Conservation (phyloP, 2,797 vertebrate genomes). For the Lateolabrax maculatus region DNA sequence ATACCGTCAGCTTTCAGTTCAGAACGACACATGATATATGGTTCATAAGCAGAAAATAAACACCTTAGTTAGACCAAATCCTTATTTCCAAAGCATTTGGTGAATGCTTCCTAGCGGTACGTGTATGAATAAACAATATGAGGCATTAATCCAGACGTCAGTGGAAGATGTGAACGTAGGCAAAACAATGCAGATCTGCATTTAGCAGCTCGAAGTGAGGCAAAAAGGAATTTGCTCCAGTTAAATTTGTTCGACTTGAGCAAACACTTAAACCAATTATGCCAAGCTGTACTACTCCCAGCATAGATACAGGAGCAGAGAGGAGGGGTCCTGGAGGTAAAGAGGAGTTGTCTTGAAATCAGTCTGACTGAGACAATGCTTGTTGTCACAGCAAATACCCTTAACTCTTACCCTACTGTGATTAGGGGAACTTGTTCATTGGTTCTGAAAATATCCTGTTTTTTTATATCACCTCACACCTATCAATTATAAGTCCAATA, state of each 20-base stretch:
- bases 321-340: background rate
- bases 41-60: conserved; percentile 10
- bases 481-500: background rate
- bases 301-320: background rate
- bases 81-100: conserved; percentile 2
- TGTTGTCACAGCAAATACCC: conserved; percentile 1
- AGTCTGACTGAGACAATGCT: background rate
- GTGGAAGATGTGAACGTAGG: background rate
- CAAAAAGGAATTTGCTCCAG: background rate
- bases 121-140: conserved; percentile 6
- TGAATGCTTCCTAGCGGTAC: background rate
- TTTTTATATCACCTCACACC: background rate
- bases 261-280: conserved; percentile 9
- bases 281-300: background rate
- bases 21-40: background rate
- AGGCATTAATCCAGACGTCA: background rate
- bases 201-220: background rate
- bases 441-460: background rate
- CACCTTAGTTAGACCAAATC: conserved; percentile 6
- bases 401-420: no score
- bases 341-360: background rate
- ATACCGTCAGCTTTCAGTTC: background rate
- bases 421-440: background rate
- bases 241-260: background rate
- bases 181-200: background rate